Conservation (phyloP, 1,140 invertebrate species). For the Homalodisca vitripennis region DNA sequence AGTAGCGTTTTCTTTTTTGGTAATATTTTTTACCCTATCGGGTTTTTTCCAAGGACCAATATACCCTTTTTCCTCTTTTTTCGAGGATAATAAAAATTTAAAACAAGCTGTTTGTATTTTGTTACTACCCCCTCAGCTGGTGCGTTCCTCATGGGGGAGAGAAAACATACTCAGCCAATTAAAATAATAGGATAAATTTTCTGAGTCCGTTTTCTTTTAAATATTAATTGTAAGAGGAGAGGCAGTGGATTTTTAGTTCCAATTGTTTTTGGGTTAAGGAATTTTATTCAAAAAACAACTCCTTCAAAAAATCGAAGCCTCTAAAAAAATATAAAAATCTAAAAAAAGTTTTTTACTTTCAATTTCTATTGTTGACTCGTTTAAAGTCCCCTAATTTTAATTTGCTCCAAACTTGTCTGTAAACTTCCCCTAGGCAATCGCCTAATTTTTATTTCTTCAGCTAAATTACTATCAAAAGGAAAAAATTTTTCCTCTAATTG, state of each 20-base stretch:
- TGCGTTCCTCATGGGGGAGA: constrained; percentile 10
- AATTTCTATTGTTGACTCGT: background rate
- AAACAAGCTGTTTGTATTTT: constrained; percentile 23
- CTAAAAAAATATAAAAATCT: constrained; percentile 10
- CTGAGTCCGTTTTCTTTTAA: constrained; percentile 10
- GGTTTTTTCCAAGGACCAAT: too few species aligned
- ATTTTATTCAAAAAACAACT: constrained; percentile 7
- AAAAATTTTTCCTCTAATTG: constrained; percentile 9
- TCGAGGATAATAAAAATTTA: too few species aligned
- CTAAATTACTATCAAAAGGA: background rate
- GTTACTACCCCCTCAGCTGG: constrained; percentile 20
- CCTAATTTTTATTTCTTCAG: background rate
- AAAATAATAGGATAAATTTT: constrained; percentile 15
- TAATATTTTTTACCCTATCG: too few species aligned
- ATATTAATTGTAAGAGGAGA: background rate
- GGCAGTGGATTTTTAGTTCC: constrained; percentile 16
- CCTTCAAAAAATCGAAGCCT: constrained; percentile 11
- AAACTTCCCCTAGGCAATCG: background rate
- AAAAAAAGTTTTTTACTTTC: constrained; percentile 8
- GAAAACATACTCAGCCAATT: constrained; percentile 21
- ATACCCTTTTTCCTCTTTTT: too few species aligned
- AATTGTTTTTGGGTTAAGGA: constrained; percentile 8
- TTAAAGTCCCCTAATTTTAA: background rate
- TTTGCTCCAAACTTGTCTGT: background rate
- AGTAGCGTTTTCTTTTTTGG: too few species aligned